Conservation (phyloP, 2,888 invertebrate genomes). For the Eulithis prunata region DNA sequence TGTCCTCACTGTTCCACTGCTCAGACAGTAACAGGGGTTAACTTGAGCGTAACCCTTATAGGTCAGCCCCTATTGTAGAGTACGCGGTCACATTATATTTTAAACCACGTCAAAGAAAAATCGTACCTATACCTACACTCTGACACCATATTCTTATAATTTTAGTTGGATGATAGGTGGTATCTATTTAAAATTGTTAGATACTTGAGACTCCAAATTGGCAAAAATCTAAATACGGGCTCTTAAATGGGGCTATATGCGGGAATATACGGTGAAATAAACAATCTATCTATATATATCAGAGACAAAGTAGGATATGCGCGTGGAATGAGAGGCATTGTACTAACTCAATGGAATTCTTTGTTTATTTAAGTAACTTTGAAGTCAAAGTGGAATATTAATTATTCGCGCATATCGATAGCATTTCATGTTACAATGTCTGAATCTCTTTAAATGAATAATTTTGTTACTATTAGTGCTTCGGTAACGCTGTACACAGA, state of each 20-base stretch:
- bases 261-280: no score
- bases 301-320: no score
- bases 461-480: no score
- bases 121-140: no score
- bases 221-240: no score
- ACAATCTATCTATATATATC: no score
- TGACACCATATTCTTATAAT: no score
- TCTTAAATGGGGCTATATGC: no score
- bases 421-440: background rate
- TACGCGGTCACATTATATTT: background rate
- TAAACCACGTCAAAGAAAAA: background rate
- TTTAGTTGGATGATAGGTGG: no score
- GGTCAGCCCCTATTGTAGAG: slow-evolving; percentile 1
- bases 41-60: slow-evolving; percentile 54
- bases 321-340: slow-evolving; percentile 11
- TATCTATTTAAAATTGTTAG: no score
- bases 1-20: slow-evolving; percentile 41
- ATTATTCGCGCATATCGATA: slow-evolving; percentile 7
- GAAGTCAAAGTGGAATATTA: slow-evolving; percentile 16
- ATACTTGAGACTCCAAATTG: no score
- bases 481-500: no score
- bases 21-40: slow-evolving; percentile 47
- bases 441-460: background rate
- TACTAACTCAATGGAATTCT: slow-evolving; percentile 23
- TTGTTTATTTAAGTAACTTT: slow-evolving; percentile 14